Percentiles rank a stretch among this genome's conserved stretches.
Conservation (phyloP, 2,888 invertebrate genomes). For the Junonia oenone region DNA sequence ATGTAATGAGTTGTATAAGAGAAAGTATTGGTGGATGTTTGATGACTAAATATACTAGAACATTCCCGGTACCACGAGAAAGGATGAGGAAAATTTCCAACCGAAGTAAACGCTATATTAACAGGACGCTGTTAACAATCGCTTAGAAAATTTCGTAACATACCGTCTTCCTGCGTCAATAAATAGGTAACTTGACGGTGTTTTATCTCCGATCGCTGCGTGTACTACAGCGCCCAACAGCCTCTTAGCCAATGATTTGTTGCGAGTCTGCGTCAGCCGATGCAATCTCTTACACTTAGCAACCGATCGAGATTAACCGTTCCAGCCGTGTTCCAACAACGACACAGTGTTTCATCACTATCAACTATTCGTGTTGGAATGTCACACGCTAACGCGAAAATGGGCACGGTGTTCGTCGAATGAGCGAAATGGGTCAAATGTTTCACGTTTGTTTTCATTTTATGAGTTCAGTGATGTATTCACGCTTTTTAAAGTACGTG, state of each 20-base stretch:
- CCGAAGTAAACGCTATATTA: not conserved
- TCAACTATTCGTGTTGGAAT: slow-evolving; percentile 14
- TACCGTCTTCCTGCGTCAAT: slow-evolving; percentile 19
- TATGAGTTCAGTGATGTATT: not conserved
- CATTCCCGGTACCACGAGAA: not conserved
- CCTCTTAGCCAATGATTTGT: slow-evolving; percentile 37
- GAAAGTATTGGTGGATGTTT: no score
- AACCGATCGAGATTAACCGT: slow-evolving; percentile 27
- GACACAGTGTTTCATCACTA: slow-evolving; percentile 24
- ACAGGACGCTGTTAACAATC: not conserved
- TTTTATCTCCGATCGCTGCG: slow-evolving; percentile 30
- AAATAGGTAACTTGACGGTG: slow-evolving; percentile 17
- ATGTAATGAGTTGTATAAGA: no score
- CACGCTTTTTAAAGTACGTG: not conserved
- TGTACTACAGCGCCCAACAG: slow-evolving; percentile 31
- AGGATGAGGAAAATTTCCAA: not conserved
- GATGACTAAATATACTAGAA: not conserved
- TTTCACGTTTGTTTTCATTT: not conserved
- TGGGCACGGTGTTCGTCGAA: not conserved
- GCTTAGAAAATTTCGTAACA: slow-evolving; percentile 1
- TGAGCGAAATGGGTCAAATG: not conserved
- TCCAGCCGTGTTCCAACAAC: slow-evolving; percentile 10
- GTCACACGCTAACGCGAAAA: slow-evolving; percentile 7
- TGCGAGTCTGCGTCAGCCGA: slow-evolving; percentile 35
- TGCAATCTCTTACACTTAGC: slow-evolving; percentile 35